Evolutionary conservation across 1,140 invertebrate species (phyloP).

Genomic region (Rhizoglyphus robini): DNA sequence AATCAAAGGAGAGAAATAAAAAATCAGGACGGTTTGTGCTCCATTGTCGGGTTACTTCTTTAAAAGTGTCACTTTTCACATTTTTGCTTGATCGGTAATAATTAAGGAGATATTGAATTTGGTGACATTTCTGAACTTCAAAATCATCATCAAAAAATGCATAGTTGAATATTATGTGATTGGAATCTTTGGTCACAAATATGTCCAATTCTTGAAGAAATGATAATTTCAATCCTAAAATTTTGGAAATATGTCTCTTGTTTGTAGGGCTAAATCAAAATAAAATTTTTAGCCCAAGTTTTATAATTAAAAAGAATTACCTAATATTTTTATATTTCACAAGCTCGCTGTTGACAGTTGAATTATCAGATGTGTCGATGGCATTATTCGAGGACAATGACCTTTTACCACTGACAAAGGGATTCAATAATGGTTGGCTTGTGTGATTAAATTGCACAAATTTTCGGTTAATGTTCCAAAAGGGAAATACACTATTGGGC

Average conservation of each 20-base stretch:
- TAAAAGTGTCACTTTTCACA: not conserved
- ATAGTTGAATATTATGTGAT: not conserved
- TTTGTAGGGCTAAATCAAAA: not conserved
- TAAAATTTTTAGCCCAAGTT: not conserved
- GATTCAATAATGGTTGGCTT: not conserved
- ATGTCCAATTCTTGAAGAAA: conserved; percentile 3
- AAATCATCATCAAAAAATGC: not conserved
- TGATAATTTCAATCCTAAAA: not conserved
- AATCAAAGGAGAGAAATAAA: conserved; percentile 7
- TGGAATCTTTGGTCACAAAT: not conserved
- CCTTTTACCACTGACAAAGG: too few relatives aligned
- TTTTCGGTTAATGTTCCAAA: not conserved
- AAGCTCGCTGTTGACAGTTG: not conserved
- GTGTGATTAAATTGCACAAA: not conserved
- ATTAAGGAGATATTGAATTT: conserved; percentile 2
- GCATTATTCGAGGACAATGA: too few relatives aligned
- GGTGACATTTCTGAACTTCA: too few relatives aligned
- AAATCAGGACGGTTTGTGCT: not conserved
- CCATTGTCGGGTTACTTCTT: not conserved
- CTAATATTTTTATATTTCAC: not conserved
- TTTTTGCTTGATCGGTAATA: not conserved
- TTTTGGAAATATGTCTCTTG: not conserved
- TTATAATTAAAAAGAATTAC: not conserved
- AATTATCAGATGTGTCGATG: too few relatives aligned
- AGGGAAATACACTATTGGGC: not conserved